Conservation (phyloP, 2,797 vertebrate genomes). For the Ceryle rudis region DNA sequence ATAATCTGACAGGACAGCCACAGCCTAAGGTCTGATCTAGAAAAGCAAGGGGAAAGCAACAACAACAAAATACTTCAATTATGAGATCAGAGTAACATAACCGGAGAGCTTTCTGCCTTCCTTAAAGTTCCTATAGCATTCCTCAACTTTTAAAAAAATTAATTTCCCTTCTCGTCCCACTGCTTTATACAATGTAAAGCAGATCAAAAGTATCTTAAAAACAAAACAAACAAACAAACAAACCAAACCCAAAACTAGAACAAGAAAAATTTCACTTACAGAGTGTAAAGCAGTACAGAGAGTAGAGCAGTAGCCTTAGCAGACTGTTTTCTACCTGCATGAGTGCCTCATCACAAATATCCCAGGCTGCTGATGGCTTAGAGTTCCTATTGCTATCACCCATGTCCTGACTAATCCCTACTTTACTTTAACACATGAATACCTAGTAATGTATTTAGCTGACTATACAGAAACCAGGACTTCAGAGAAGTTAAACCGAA, state of each 20-base stretch:
- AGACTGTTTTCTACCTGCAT: neutral
- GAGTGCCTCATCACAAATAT: neutral
- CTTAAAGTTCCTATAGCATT: neutral
- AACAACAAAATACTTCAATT: neutral
- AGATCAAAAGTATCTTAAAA: neutral
- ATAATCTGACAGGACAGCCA: neutral
- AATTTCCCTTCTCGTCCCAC: neutral
- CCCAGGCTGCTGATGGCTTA: neutral
- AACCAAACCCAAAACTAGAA: too few relatives aligned
- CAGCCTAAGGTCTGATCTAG: neutral
- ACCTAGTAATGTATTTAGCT: neutral
- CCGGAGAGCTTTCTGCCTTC: neutral
- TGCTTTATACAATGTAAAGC: neutral
- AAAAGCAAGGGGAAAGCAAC: neutral
- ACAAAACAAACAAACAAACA: too few relatives aligned
- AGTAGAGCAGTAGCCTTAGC: neutral
- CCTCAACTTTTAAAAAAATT: neutral
- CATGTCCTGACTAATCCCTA: neutral
- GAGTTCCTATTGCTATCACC: neutral
- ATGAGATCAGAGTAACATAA: neutral
- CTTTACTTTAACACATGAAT: neutral
- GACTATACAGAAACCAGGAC: neutral
- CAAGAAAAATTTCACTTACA: neutral
- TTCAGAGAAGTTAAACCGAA: neutral
- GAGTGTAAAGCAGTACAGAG: neutral